Percentiles rank a stretch among this genome's conserved stretches.
phyloP scores from a whole-genome alignment of 2,797 vertebrate species.

The Mus minutoides region DNA sequence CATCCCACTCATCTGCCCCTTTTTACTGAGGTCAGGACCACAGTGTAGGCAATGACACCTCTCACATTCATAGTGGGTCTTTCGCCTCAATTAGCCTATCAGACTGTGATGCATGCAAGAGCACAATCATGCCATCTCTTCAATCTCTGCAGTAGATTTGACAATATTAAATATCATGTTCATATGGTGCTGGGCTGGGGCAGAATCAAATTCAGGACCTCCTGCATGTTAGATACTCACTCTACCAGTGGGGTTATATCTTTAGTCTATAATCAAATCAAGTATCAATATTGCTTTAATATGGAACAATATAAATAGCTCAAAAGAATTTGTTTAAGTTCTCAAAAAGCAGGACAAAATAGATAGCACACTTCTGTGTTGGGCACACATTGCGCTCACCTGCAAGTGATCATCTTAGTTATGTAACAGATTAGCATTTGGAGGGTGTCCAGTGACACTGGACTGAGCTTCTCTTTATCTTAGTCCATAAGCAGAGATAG shows the following conservation, averaged over 20 bases:
- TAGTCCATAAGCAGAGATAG: background rate
- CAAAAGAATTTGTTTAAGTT: conserved; percentile 24
- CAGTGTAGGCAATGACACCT: background rate
- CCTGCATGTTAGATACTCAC: background rate
- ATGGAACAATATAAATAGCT: background rate
- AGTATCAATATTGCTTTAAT: background rate
- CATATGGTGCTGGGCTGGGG: background rate
- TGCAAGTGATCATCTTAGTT: background rate
- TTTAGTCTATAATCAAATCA: background rate
- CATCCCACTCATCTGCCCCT: background rate
- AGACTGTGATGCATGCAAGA: background rate
- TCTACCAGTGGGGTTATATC: background rate
- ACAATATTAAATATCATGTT: background rate
- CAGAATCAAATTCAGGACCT: background rate
- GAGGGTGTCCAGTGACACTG: background rate
- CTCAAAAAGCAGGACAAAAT: background rate
- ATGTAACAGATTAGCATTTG: background rate
- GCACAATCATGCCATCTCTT: background rate
- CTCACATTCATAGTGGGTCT: background rate
- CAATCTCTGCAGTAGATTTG: background rate
- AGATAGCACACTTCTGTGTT: background rate
- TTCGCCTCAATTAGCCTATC: background rate
- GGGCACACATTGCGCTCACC: background rate
- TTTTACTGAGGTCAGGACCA: background rate
- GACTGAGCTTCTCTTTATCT: background rate